Evolutionary conservation across 2,797 vertebrate species (phyloP), one percentile per base, ranked within the genome.

Genomic region (Chlorospingus flavigularis): DNA sequence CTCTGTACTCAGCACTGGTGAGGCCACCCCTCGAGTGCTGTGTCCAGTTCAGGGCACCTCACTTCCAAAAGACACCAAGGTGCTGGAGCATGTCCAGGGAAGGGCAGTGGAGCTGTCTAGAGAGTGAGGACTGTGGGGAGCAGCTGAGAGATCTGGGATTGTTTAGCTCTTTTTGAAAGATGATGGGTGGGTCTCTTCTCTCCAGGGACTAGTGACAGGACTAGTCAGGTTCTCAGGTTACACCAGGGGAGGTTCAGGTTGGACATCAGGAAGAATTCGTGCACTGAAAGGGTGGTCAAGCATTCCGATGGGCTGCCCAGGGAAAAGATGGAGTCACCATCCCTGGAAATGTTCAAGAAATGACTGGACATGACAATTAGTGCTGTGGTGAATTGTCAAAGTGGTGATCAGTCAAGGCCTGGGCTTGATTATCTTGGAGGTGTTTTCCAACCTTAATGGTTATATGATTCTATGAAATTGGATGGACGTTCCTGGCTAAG

Each of bases 101-200:
- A 40, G 11, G 67, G 30, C 24, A 66, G 4, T 1, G 7, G 18
- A 60, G 25, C 45, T 73, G 14, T 53, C 39, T 53, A 45, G 45
- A 33, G 24, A 30, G 39, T 30, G 35, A 40, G 24, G 24, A 19
- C 21, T 26, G 4, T 21, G 17, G 31, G 39, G 25, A 53, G 20
- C 39, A 66, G 25, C 53, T 40, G 45, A 23, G 20, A 28, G 30
- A 73, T 10, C 30, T 47, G 33, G 14, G 11, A 13, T 31, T 53
- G 10, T 60, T 45, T 57, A 17, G 15, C n/a, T 28, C 19, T 39
- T 17, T 28, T 2, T 39, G 39, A 39, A 39, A 25, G 43, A 28
- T 30, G 10, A 4, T 5, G 7, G 7, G 7, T 65, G 0, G 0
- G 11, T 21, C 24, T 60, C 20, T 58, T 51, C 67, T 66, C 3